A percentile compares a stretch with the other conserved stretches of the same genome.
phyloP scores from a whole-genome alignment of 2,797 vertebrate genomes.

The Eremophila alpestris region DNA sequence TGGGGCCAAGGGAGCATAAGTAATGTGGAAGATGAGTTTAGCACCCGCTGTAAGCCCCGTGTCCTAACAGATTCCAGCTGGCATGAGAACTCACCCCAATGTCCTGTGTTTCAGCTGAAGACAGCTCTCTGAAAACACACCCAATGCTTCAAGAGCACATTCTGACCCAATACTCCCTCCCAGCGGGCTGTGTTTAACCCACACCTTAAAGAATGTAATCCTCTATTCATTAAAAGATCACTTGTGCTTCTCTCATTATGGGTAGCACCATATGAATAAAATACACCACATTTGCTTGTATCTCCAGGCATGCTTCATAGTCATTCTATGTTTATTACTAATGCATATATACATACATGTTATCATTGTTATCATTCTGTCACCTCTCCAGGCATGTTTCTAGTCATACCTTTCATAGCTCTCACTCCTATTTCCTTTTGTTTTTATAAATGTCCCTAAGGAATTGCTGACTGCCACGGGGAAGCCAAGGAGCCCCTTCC shows the following conservation, averaged over 20 bases:
- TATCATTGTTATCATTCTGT: background rate
- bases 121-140: background rate
- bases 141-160: background rate
- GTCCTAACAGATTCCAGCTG: background rate
- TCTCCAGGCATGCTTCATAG: background rate
- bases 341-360: background rate
- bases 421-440: background rate
- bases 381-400: background rate
- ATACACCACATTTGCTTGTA: fast-evolving
- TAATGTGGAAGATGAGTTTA: background rate
- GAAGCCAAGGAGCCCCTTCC: too few relatives aligned
- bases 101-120: background rate
- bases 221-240: background rate
- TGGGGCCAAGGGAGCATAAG: fast-evolving
- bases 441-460: background rate
- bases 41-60: background rate
- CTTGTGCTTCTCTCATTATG: background rate
- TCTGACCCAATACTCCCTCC: slow-evolving; percentile 2
- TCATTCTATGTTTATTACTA: background rate
- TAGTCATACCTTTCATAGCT: background rate
- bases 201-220: background rate
- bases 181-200: background rate
- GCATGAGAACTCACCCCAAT: fast-evolving
- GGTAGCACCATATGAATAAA: background rate
- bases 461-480: too few relatives aligned